Evolutionary conservation across 2,888 invertebrate genomes (phyloP), one percentile per base, ranked within the genome.

Genomic region (Coenonympha arcania): DNA sequence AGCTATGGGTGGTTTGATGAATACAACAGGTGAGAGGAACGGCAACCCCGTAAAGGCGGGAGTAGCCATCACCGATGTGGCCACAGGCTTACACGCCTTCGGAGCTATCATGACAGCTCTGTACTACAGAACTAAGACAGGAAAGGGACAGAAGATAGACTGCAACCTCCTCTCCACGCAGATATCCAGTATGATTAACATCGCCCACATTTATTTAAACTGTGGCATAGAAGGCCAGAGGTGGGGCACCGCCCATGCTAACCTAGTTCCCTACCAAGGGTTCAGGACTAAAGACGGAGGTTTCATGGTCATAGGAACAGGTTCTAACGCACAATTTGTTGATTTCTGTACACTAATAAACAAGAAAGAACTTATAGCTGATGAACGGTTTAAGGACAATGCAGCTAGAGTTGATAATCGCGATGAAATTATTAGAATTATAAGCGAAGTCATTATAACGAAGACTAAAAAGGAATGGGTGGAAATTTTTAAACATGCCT

Each of bases 131-230:
- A 76, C 88, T 6, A 90, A 89, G 62, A 95, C 95, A 0, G 93
- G 94, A 0, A 76, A 76, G 56, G 99, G 99, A 0, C 97, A 98
- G 69, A 95, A 94, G 85, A 94, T 99, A 46, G 96, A 98, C 67
- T 96, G 96, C 65, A 91, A 98, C 78, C 88, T 99, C n/a, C 79
- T 99, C 0, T 95, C 96, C 1, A 96, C 98, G 0, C 97, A 98
- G 87, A 89, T 98, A 26, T 90, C 96, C 0, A 90, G 92, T 64
- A 88, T 99, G 71, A 94, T 95, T 16, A 97, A 98, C 71, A 88
- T 98, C 8, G 97, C 92, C 0, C 92, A 93, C 1, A 96, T 95
- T 78, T 98, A 94, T 76, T 82, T 99, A 20, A 99, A 98, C 74
- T 92, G 91, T 39, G 92, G 92, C 0, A 87, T 88, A 18, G 94